These are phyloP conservation scores for Aphelenchoides bicaudatus DNA, from an alignment of 2,888 invertebrate species.

Conservation along the genomic window DNA sequence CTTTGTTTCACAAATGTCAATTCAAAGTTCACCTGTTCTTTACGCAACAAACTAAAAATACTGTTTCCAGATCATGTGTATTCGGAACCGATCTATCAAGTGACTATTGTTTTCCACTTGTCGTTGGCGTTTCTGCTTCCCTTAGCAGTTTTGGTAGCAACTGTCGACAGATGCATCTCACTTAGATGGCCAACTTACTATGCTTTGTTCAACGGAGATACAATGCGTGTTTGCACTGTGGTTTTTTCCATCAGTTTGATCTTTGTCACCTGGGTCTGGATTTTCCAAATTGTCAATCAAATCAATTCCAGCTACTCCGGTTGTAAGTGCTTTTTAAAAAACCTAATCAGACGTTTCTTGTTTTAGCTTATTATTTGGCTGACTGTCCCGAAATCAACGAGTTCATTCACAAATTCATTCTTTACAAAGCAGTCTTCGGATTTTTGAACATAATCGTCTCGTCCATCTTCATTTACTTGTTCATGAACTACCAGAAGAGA, in stretches of 20 bases:
- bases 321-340: neutral
- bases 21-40: too few species aligned
- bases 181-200: slow-evolving; percentile 4
- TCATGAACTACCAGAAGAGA: neutral
- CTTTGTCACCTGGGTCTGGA: neutral
- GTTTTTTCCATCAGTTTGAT: neutral
- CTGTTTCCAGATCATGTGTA: too few species aligned
- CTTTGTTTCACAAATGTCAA: too few species aligned
- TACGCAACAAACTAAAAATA: too few species aligned
- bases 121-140: neutral
- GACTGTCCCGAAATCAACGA: too few species aligned
- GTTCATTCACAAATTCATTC: too few species aligned
- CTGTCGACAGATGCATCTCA: slow-evolving; percentile 5
- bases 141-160: neutral
- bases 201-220: neutral
- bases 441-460: neutral
- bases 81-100: too few species aligned
- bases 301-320: neutral
- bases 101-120: neutral
- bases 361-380: too few species aligned
- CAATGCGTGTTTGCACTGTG: neutral
- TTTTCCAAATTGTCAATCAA: neutral
- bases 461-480: slow-evolving; percentile 5
- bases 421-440: slow-evolving; percentile 1
- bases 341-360: too few species aligned